A percentile compares a stretch with the other conserved stretches of the same genome.
phyloP scores from a whole-genome alignment of 2,888 invertebrate species.

The Agriotes lineatus region DNA sequence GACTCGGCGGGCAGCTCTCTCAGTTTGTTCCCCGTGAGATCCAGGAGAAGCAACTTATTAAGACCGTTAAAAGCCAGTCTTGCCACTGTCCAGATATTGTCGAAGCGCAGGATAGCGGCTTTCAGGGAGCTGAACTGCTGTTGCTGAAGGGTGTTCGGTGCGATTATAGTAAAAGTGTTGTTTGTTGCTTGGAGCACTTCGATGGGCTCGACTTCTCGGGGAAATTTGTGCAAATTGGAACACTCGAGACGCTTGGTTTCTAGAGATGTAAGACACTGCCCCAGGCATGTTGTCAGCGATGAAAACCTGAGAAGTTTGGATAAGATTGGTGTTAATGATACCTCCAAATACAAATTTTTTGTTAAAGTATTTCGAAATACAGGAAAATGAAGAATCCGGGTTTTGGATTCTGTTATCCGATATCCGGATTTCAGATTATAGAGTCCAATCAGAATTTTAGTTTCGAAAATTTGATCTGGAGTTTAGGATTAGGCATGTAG shows the following conservation, averaged over 20 bases:
- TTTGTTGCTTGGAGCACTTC: conserved; percentile 5
- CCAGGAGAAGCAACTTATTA: not conserved
- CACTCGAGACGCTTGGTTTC: conserved; percentile 10
- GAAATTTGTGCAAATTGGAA: not conserved
- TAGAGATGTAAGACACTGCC: not conserved
- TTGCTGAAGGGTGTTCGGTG: not conserved
- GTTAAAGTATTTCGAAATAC: no score
- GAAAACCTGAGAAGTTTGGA: not conserved
- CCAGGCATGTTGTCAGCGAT: not conserved
- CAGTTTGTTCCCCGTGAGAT: conserved; percentile 13
- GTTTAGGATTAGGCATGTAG: no score
- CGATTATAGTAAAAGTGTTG: not conserved
- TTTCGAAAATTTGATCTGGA: no score
- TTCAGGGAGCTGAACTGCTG: conserved; percentile 5
- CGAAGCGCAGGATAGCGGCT: conserved; percentile 1
- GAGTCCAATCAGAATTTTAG: no score
- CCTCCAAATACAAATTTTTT: no score
- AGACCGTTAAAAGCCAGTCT: conserved; percentile 11
- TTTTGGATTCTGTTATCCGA: no score
- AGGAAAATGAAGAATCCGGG: no score
- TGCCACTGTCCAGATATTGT: not conserved
- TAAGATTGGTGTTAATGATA: no score
- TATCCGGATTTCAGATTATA: no score
- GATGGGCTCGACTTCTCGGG: not conserved
- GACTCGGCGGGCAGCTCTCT: not conserved